Base-by-base conservation (phyloP, 2,797 vertebrate genomes). In the Acanthurus lineatus region DNA sequence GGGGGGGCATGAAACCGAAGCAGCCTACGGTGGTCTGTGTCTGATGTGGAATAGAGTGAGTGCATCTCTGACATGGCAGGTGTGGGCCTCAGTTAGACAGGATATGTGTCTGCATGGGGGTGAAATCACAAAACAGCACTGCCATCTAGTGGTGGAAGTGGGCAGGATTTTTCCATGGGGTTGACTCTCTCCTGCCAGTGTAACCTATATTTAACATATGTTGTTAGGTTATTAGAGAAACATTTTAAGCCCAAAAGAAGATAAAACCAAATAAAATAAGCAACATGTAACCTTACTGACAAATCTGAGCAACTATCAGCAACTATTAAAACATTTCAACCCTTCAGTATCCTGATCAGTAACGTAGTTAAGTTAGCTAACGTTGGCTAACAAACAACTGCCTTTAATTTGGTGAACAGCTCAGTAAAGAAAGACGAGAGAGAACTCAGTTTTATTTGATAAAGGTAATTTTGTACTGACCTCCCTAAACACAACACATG, bases 81-180 rank as follows among this genome's bases (percentile, higher is more conserved):
- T 90, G 88, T 69, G 77, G 73, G 64, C 35, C 48, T 74, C 40
- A 25, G 52, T 32, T 28, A 69, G 11, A 42, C 40, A 9, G 9
- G 0, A 12, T 12, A 42, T 12, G 9, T 9, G 40, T 42, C 40
- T 42, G 10, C 35, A 47, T 40, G 19, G 11, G 28, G 2, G 16
- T 12, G 25, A 11, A 9, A 17, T 19, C 5, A 56, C 4, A 28
- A 69, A 53, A 66, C 86, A 62, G 6, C 25, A 69, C 58, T 84
- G 85, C 83, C 93, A 94, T 84, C 93, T 93, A 82, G 86, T 91
- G 93, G 89, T 38, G 16, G 8, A 65, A 1, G 22, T n/a, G 6
- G 25, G n/a, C 16, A 67, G 20, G 19, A 20, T 68, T 61, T 74
- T 44, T 3, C 32, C 6, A 15, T 3, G n/a, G 11, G 19, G 16